These are phyloP conservation scores for Hemibagrus guttatus DNA, from an alignment of 2,797 vertebrate species.

Conservation along the genomic window DNA sequence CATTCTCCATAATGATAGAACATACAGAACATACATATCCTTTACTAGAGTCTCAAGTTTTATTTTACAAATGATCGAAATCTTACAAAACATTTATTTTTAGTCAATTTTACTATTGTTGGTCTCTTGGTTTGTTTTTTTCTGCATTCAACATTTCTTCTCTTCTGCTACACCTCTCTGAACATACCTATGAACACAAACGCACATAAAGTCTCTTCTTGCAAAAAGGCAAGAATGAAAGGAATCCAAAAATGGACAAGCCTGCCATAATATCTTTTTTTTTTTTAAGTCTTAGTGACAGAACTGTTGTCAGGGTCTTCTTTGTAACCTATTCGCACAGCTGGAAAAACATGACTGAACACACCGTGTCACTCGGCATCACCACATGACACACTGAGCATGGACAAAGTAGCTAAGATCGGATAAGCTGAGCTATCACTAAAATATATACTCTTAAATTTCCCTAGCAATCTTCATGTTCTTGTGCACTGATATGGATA, in stretches of 20 bases:
- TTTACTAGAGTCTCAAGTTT: background rate
- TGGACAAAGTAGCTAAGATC: constrained; percentile 6
- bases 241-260: background rate
- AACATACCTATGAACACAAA: background rate
- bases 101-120: background rate
- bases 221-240: background rate
- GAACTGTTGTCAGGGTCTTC: background rate
- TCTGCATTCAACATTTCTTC: background rate
- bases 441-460: background rate
- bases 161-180: background rate
- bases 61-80: background rate
- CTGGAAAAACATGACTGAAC: constrained; percentile 5
- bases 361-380: background rate
- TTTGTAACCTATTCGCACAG: background rate
- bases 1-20: background rate
- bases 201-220: background rate
- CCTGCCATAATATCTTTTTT: background rate
- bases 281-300: background rate
- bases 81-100: background rate
- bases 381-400: background rate
- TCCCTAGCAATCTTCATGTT: background rate
- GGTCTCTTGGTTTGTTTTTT: background rate
- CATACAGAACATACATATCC: background rate
- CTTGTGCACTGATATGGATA: background rate
- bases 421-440: background rate